Evolutionary conservation across 2,888 invertebrate genomes (phyloP).

Genomic region (Lottia gigantea): DNA sequence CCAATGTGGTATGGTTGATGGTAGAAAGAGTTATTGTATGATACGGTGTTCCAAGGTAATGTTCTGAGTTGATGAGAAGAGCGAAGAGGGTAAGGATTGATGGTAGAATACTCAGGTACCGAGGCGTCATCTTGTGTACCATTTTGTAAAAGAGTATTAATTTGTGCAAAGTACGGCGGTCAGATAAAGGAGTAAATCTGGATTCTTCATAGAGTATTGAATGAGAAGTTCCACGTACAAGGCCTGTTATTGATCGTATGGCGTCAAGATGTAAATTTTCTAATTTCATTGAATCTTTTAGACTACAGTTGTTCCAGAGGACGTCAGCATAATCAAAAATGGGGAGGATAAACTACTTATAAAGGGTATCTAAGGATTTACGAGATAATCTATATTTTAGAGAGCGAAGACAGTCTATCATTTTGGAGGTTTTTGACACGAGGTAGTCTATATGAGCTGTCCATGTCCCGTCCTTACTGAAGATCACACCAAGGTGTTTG

Average conservation of each 20-base stretch:
- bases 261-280: conserved; percentile 1
- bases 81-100: too few relatives aligned
- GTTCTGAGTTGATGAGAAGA: too few relatives aligned
- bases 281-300: background rate
- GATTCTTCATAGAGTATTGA: too few relatives aligned
- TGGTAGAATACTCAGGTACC: too few relatives aligned
- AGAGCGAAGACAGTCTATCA: background rate
- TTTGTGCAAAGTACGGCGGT: too few relatives aligned
- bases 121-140: too few relatives aligned
- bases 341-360: background rate
- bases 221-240: too few relatives aligned
- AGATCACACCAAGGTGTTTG: background rate
- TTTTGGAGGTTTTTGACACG: background rate
- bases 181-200: too few relatives aligned
- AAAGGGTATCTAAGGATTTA: background rate
- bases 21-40: too few relatives aligned
- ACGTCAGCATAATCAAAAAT: conserved; percentile 1
- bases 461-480: background rate
- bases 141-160: too few relatives aligned
- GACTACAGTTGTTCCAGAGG: conserved; percentile 1
- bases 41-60: too few relatives aligned
- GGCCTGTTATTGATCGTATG: conserved; percentile 24
- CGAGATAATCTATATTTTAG: background rate
- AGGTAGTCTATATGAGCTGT: background rate
- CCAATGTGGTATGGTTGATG: too few relatives aligned